These are phyloP conservation scores for Labeo calbasu DNA, from an alignment of 2,797 vertebrate species.

Conservation along the genomic window DNA sequence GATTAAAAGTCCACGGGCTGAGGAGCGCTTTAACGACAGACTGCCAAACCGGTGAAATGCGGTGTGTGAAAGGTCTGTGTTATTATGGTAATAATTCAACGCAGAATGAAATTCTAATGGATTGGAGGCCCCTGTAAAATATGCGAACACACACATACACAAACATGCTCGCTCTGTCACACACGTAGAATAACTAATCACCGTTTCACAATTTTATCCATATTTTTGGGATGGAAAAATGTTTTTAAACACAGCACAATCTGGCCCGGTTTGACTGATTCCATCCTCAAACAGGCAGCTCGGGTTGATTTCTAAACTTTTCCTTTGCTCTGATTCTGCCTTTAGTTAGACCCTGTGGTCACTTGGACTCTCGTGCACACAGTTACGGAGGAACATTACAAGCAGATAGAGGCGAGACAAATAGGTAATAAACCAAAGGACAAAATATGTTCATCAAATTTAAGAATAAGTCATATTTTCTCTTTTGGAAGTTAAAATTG, in stretches of 20 bases:
- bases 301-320: conserved; percentile 70
- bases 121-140: conserved; percentile 29
- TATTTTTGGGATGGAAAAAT: conserved; percentile 52
- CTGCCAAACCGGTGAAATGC: conserved; percentile 66
- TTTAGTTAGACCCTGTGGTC: conserved; percentile 14
- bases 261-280: conserved; percentile 70
- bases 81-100: conserved; percentile 68
- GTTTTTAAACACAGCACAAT: conserved; percentile 67
- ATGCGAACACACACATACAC: conserved; percentile 13
- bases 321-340: conserved; percentile 24
- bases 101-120: conserved; percentile 54
- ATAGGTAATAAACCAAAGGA: background rate
- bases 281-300: conserved; percentile 69
- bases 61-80: conserved; percentile 64
- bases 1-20: conserved; percentile 59
- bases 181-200: conserved; percentile 18
- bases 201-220: background rate
- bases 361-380: background rate
- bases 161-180: background rate
- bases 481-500: background rate
- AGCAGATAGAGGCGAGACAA: background rate
- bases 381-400: background rate
- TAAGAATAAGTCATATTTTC: background rate
- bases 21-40: conserved; percentile 60
- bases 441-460: background rate